phyloP scores from a whole-genome alignment of 2,888 invertebrate genomes.

The Diarsia mendica region DNA sequence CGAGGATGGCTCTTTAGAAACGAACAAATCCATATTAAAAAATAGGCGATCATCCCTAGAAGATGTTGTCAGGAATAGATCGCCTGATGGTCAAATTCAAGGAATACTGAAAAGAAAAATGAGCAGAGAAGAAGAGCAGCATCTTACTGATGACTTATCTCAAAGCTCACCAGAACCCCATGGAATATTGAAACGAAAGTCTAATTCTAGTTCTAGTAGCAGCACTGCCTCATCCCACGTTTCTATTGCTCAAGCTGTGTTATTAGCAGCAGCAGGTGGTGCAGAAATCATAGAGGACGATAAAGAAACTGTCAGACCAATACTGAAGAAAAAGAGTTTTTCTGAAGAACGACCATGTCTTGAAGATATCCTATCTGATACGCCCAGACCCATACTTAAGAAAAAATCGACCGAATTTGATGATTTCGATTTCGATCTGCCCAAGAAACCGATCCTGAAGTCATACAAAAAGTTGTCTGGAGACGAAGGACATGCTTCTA shows the following conservation, averaged over 20 bases:
- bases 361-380: conserved; percentile 84
- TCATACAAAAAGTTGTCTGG: conserved; percentile 92
- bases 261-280: conserved; percentile 91
- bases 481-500: conserved; percentile 90
- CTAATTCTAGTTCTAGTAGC: conserved; percentile 92
- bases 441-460: conserved; percentile 94
- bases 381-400: conserved; percentile 95
- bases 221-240: conserved; percentile 92
- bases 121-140: conserved; percentile 91
- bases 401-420: conserved; percentile 95
- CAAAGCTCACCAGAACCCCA: conserved; percentile 93
- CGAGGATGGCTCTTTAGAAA: conserved; percentile 90
- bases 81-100: conserved; percentile 92
- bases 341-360: conserved; percentile 92
- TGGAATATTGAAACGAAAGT: conserved; percentile 95
- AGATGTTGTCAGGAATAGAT: conserved; percentile 91
- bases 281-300: conserved; percentile 90
- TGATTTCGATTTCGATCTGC: conserved; percentile 93
- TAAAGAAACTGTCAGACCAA: conserved; percentile 92
- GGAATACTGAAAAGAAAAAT: conserved; percentile 93
- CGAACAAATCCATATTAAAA: conserved; percentile 92
- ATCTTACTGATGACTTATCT: conserved; percentile 91
- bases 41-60: conserved; percentile 93
- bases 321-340: conserved; percentile 95
- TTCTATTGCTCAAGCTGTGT: conserved; percentile 92